Evolutionary conservation across 64 coral and sea anemone species (phyloP), one percentile per base, ranked within the genome.

Genomic region (Astreopora myriophthalma): DNA sequence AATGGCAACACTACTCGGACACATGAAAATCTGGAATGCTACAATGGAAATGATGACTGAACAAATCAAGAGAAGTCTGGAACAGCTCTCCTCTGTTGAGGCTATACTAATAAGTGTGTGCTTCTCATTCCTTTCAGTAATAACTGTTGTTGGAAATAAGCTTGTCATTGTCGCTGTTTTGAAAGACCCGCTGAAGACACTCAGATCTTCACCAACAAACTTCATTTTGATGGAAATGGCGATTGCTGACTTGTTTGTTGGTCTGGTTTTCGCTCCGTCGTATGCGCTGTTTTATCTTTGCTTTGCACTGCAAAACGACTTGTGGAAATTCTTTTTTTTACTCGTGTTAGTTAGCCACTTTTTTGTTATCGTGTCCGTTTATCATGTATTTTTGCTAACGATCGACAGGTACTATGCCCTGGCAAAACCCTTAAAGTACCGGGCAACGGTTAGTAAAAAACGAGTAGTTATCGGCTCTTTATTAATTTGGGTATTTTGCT

Each of bases 331-430:
- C 16, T 29, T 49, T 0, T 64, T n/a, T 8, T 5, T 65, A 32
- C 1, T 78, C 8, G 6, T 67, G 8, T 13, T 66, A 33, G 8
- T 36, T 5, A 12, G 26, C n/a, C 26, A 46, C 44, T 33, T 23
- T 10, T 71, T 80, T 20, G 8, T 90, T 33, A 48, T 9, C 29
- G 75, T 40, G 17, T 90, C 75, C 11, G 34, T 55, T 9, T 27
- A 22, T 6, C 74, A 90, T n/a, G 62, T 80, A 1, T 22, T 90
- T 3, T 17, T 66, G 17, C 31, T 90, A 8, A 90, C 88, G 3
- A 52, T 90, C 3, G 88, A 90, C 30, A 76, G 88, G n/a, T 64
- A 68, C 5, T 57, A 51, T 13, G 73, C 88, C 6, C 61, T 90
- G 34, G 42, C 61, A 5, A 90, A 30, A 20, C 88, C 88, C 26